These are phyloP conservation scores for Nesometra sesokonis DNA, from an alignment of 35 echinoderm and acorn worm species.

Conservation along the genomic window DNA sequence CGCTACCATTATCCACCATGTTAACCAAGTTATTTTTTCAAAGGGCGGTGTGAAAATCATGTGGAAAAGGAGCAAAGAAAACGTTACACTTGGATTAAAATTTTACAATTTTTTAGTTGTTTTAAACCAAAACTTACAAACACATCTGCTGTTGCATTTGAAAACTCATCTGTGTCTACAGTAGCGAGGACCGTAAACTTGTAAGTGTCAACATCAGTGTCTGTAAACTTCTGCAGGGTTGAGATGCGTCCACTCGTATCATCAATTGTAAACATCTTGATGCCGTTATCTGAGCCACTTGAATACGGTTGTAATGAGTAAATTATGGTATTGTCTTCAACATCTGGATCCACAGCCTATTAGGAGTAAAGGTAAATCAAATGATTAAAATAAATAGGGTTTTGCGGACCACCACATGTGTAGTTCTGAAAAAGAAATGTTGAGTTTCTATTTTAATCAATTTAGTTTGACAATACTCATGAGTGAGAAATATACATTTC, in stretches of 20 bases:
- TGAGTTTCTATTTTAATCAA: too few species aligned
- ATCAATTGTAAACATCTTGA: not conserved
- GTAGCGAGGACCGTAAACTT: not conserved
- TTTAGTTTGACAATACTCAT: too few species aligned
- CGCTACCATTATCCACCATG: too few species aligned
- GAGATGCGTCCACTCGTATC: not conserved
- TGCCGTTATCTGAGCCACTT: not conserved
- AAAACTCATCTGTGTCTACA: not conserved
- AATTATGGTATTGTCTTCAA: not conserved
- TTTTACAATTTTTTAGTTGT: too few species aligned
- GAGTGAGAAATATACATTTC: too few species aligned
- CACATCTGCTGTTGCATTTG: not conserved
- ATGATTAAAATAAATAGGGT: too few species aligned
- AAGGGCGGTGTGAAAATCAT: too few species aligned
- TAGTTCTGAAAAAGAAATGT: too few species aligned
- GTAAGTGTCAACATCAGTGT: not conserved
- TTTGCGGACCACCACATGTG: too few species aligned
- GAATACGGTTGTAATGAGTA: not conserved
- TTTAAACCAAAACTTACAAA: not conserved
- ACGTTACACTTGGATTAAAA: too few species aligned
- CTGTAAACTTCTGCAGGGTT: not conserved
- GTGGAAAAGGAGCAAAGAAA: too few species aligned
- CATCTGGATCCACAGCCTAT: not conserved
- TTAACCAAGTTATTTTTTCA: too few species aligned
- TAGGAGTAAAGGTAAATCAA: not conserved